Conservation (phyloP, 2,888 invertebrate species). For the Charanyca ferruginea region DNA sequence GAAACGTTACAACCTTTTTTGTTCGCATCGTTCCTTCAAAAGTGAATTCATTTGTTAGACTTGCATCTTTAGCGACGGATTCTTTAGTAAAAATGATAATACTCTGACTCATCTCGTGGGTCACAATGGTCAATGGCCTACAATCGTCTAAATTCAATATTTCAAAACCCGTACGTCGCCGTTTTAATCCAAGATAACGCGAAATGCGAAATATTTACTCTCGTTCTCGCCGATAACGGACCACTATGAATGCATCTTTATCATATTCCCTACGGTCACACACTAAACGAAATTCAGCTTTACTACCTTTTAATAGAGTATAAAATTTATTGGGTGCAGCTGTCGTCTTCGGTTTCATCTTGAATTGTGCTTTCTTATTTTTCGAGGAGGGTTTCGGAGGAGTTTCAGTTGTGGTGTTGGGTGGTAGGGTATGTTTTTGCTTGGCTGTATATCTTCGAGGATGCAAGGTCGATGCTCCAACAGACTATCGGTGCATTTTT, state of each 20-base stretch:
- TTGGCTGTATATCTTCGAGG: constrained; percentile 68
- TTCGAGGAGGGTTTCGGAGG: constrained; percentile 72
- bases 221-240: constrained; percentile 84
- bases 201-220: constrained; percentile 88
- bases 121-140: constrained; percentile 68
- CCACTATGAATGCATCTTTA: constrained; percentile 88
- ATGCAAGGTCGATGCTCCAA: constrained; percentile 89
- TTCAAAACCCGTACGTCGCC: constrained; percentile 77
- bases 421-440: constrained; percentile 66
- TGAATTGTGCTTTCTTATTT: constrained; percentile 89
- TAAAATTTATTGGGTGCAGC: constrained; percentile 68
- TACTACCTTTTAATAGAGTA: constrained; percentile 68
- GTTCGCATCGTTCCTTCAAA: constrained; percentile 40
- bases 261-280: constrained; percentile 66
- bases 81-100: no score
- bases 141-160: constrained; percentile 85
- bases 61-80: constrained; percentile 17
- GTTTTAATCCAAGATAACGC: constrained; percentile 86
- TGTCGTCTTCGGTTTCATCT: constrained; percentile 89
- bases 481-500: constrained; percentile 89
- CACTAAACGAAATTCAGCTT: constrained; percentile 57
- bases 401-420: constrained; percentile 75
- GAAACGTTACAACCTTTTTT: constrained; percentile 40
- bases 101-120: constrained; percentile 57
- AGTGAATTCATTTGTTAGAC: constrained; percentile 52